Conservation (phyloP, 1,140 invertebrate genomes). For the Apis laboriosa region DNA sequence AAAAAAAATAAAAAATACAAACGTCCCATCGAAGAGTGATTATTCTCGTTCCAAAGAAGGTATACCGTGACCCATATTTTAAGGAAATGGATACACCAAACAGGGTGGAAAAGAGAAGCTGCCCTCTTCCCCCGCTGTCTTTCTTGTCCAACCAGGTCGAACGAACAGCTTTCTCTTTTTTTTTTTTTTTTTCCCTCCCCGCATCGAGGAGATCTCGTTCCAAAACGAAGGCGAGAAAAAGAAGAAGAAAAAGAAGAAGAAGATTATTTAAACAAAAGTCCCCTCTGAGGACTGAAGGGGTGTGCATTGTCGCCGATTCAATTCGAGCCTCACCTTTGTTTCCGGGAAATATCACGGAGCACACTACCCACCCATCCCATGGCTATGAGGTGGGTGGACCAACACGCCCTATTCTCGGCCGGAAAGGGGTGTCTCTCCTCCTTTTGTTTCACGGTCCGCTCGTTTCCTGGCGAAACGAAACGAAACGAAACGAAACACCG, state of each 20-base stretch:
- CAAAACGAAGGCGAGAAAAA: not conserved
- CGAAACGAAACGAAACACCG: not conserved
- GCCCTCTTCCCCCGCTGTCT: not conserved
- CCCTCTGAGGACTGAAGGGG: no score
- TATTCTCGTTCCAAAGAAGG: not conserved
- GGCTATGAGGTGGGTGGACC: not conserved
- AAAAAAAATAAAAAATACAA: not conserved
- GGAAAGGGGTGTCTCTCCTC: no score
- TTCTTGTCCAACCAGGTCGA: slow-evolving; percentile 7
- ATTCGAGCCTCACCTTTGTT: slow-evolving; percentile 7
- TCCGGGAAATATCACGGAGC: slow-evolving; percentile 1
- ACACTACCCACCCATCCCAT: not conserved
- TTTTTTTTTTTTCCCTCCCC: not conserved
- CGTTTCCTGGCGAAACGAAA: not conserved
- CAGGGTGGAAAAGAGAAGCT: not conserved
- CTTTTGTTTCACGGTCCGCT: not conserved
- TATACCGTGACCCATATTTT: slow-evolving; percentile 5
- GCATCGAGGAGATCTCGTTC: not conserved
- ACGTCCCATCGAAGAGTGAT: not conserved
- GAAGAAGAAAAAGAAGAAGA: not conserved
- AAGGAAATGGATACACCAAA: slow-evolving; percentile 11
- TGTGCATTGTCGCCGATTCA: slow-evolving; percentile 7
- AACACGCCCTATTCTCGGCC: not conserved
- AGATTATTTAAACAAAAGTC: slow-evolving; percentile 39
- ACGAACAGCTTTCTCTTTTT: not conserved